phyloP scores from a whole-genome alignment of 2,888 invertebrate genomes.

The Anarsia innoxiella region DNA sequence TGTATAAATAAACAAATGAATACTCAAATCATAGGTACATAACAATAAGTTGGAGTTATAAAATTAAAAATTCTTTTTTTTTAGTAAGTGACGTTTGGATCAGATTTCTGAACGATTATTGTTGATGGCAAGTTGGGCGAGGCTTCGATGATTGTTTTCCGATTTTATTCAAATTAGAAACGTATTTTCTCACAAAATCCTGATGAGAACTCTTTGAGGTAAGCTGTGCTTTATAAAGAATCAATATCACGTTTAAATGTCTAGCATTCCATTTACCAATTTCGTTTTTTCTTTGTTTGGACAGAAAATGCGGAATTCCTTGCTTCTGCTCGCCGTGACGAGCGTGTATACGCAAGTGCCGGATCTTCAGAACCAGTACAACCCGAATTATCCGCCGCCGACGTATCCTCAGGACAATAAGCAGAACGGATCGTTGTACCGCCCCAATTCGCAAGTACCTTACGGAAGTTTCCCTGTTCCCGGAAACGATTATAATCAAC shows the following conservation, averaged over 20 bases:
- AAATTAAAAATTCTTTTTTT: too few relatives aligned
- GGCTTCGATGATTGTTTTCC: conserved; percentile 30
- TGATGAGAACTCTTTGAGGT: conserved; percentile 21
- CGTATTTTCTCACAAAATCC: conserved; percentile 24
- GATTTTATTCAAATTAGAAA: conserved; percentile 31
- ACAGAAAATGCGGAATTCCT: conserved; percentile 48
- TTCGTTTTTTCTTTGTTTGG: conserved; percentile 22
- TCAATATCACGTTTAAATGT: conserved; percentile 7
- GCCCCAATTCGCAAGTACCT: conserved; percentile 51
- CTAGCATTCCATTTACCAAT: conserved; percentile 9
- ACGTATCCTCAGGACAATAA: conserved; percentile 36
- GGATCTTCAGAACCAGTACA: conserved; percentile 42
- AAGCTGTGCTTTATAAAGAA: conserved; percentile 13
- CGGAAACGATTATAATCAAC: conserved; percentile 43
- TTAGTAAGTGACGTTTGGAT: too few relatives aligned
- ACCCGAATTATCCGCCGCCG: conserved; percentile 49
- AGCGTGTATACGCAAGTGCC: conserved; percentile 47
- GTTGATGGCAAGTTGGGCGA: conserved; percentile 32
- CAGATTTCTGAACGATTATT: conserved; percentile 12
- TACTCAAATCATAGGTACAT: too few relatives aligned
- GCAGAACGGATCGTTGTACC: conserved; percentile 46
- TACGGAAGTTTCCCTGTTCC: conserved; percentile 62
- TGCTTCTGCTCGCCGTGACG: conserved; percentile 42
- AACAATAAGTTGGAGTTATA: too few relatives aligned
- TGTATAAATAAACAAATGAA: too few relatives aligned